phyloP scores from a whole-genome alignment of 2,113 vertebrate species.

The Pseudopodoces humilis region DNA sequence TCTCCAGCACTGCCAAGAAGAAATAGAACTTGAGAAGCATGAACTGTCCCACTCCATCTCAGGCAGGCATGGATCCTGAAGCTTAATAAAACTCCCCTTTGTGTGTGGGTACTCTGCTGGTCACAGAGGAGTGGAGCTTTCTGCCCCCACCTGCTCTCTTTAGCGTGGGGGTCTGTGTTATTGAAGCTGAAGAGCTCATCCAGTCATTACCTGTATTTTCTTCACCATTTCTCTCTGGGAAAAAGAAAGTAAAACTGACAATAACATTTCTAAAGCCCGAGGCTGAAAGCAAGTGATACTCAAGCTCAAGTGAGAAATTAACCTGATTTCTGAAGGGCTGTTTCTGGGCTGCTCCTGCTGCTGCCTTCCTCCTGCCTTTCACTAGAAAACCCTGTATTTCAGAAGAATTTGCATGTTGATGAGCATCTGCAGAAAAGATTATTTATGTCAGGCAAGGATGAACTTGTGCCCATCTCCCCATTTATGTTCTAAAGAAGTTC shows the following conservation, averaged over 20 bases:
- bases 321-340: background rate
- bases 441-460: background rate
- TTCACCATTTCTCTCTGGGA: background rate
- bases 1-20: background rate
- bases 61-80: background rate
- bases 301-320: background rate
- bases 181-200: background rate
- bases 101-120: background rate
- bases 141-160: background rate
- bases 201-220: background rate
- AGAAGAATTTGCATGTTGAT: background rate
- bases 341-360: background rate
- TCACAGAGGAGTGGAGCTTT: background rate
- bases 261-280: background rate
- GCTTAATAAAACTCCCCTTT: background rate
- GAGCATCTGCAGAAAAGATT: background rate
- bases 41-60: background rate
- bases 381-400: background rate
- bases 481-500: background rate
- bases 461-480: background rate
- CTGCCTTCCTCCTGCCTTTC: background rate
- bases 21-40: background rate
- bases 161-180: background rate
- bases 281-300: background rate
- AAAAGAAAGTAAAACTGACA: background rate